Conservation (phyloP, 2,888 invertebrate species). For the Megastigmus dorsalis region DNA sequence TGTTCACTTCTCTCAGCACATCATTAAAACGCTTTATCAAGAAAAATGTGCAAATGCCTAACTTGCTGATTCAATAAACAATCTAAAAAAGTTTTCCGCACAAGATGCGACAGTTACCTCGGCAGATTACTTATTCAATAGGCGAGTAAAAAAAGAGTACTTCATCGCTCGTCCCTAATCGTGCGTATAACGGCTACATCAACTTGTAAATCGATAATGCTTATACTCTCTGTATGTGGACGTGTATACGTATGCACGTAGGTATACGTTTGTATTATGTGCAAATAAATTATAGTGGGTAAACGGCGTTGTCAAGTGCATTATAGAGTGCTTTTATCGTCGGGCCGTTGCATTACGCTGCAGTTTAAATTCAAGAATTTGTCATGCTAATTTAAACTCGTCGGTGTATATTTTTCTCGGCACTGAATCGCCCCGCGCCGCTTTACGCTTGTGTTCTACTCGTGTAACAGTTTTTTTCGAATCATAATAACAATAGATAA, state of each 20-base stretch:
- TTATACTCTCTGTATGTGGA: too few species aligned
- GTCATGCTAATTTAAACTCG: constrained; percentile 52
- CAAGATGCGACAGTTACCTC: too few species aligned
- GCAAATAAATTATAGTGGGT: constrained; percentile 51
- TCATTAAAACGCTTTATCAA: too few species aligned
- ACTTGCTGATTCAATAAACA: too few species aligned
- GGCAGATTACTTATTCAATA: too few species aligned
- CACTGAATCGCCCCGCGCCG: background rate
- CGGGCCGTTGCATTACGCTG: constrained; percentile 22
- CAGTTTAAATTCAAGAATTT: constrained; percentile 52
- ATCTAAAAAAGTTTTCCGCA: too few species aligned
- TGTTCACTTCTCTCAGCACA: too few species aligned
- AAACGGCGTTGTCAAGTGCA: constrained; percentile 50
- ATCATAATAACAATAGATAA: constrained; percentile 26
- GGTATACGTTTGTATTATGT: constrained; percentile 3
- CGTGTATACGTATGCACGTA: background rate
- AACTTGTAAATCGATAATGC: background rate
- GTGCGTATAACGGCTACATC: background rate
- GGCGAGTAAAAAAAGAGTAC: too few species aligned
- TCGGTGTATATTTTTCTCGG: constrained; percentile 17
- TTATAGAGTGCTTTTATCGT: constrained; percentile 52
- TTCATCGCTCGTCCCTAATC: too few species aligned
- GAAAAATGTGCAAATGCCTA: too few species aligned
- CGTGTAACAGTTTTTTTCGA: background rate
- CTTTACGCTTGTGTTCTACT: background rate